Conservation (phyloP, 2,113 vertebrate species). For the Gorilla gorilla region DNA sequence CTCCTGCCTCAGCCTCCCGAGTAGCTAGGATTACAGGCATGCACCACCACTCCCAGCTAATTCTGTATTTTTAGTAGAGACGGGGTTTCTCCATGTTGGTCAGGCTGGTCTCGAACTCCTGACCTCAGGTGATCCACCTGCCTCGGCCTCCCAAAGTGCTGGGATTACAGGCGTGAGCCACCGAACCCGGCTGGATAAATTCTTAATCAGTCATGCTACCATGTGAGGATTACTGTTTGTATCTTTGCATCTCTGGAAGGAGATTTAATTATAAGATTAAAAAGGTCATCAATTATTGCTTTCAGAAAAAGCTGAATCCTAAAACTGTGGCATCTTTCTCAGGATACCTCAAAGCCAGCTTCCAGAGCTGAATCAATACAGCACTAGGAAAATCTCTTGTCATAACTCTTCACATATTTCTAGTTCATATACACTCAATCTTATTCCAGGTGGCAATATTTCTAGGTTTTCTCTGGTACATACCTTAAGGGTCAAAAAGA, state of each 20-base stretch:
- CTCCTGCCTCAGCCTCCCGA: too few relatives aligned
- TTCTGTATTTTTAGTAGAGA: too few relatives aligned
- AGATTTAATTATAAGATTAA: background rate
- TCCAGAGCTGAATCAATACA: background rate
- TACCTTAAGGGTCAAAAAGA: background rate
- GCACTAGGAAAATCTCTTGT: background rate
- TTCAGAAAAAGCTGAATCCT: constrained; percentile 5
- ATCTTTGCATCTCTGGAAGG: background rate
- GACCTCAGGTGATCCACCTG: too few relatives aligned
- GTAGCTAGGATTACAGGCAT: too few relatives aligned
- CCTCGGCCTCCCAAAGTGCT: too few relatives aligned
- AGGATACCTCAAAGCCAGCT: background rate
- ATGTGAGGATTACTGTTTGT: background rate
- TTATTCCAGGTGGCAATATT: background rate
- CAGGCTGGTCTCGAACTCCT: too few relatives aligned
- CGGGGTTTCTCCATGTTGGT: too few relatives aligned
- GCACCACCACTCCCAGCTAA: too few relatives aligned
- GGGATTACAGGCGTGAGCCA: too few relatives aligned
- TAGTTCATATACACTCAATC: background rate
- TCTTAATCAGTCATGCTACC: background rate
- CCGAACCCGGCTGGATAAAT: background rate
- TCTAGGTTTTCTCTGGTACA: background rate
- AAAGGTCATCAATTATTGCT: background rate
- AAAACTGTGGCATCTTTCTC: background rate
- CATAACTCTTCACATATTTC: background rate